Percentiles rank a stretch among this genome's conserved stretches.
Evolutionary conservation across 92 coral and sea anemone genomes (phyloP).

Genomic region (Isaurus tuberculatus): DNA sequence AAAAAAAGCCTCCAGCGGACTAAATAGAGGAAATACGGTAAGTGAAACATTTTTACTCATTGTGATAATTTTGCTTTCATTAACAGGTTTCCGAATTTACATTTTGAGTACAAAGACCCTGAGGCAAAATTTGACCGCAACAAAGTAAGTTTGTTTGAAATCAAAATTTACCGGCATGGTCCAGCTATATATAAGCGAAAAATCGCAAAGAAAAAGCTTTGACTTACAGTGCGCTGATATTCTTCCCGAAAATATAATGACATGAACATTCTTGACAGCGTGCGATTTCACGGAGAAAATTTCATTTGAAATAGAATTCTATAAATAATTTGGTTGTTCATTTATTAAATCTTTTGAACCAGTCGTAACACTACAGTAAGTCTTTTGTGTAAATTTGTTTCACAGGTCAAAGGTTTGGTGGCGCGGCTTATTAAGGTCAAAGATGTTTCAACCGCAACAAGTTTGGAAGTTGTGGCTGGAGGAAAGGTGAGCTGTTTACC

Average conservation of each 20-base stretch:
- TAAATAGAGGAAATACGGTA: too few species aligned
- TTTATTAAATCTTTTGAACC: not conserved
- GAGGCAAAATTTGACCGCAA: slow-evolving; percentile 88
- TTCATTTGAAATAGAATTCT: too few species aligned
- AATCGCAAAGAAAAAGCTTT: not conserved
- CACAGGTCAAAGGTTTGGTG: slow-evolving; percentile 92
- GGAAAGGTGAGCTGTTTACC: slow-evolving; percentile 66
- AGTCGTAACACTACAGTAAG: not conserved
- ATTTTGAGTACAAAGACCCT: slow-evolving; percentile 95
- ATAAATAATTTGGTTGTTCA: not conserved
- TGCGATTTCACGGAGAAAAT: too few species aligned
- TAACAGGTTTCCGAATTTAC: slow-evolving; percentile 92
- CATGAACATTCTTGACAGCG: not conserved
- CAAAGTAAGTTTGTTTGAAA: slow-evolving; percentile 66
- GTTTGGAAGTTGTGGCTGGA: slow-evolving; percentile 94
- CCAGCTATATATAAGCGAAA: too few species aligned
- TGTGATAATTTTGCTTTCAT: not conserved
- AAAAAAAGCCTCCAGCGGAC: too few species aligned
- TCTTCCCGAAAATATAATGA: not conserved
- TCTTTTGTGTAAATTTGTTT: not conserved
- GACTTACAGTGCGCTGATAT: not conserved
- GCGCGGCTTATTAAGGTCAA: slow-evolving; percentile 93
- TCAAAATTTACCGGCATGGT: too few species aligned
- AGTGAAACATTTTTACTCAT: not conserved
- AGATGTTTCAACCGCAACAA: slow-evolving; percentile 90